These are phyloP conservation scores for Bombus waltoni DNA, from an alignment of 1,140 invertebrate genomes.

Conservation along the genomic window DNA sequence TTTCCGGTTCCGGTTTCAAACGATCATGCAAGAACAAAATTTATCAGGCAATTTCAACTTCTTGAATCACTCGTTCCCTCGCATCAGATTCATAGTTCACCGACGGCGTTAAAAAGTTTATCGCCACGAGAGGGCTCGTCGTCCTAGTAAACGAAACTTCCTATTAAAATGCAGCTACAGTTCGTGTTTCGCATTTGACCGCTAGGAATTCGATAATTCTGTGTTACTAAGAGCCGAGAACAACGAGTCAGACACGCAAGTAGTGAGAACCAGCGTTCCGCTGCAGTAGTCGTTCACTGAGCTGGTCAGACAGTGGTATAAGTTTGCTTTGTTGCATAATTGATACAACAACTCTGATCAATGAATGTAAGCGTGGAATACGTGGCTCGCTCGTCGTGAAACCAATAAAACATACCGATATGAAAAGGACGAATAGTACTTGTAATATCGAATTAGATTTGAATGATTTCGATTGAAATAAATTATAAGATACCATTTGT, in stretches of 20 bases:
- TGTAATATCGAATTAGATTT: background rate
- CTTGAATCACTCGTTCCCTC: background rate
- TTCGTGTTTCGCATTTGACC: too few species aligned
- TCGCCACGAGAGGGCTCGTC: background rate
- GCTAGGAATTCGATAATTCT: too few species aligned
- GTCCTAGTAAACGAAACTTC: background rate
- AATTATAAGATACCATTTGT: background rate
- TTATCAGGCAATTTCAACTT: background rate
- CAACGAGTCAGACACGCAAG: too few species aligned
- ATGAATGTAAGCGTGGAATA: too few species aligned
- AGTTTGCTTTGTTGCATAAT: background rate
- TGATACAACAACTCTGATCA: background rate
- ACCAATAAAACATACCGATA: background rate
- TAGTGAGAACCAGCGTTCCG: background rate
- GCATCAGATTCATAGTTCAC: background rate
- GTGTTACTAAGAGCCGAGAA: background rate
- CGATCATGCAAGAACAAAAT: background rate
- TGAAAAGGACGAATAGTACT: background rate
- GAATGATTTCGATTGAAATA: background rate
- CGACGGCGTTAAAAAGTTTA: background rate
- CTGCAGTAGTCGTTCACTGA: slow-evolving; percentile 12
- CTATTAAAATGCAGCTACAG: background rate
- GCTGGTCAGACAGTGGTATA: slow-evolving; percentile 22
- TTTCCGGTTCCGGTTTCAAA: background rate
- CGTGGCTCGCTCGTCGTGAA: background rate